These are phyloP conservation scores for Stenolophus ochropezus DNA, from an alignment of 2,888 invertebrate species.

Conservation along the genomic window DNA sequence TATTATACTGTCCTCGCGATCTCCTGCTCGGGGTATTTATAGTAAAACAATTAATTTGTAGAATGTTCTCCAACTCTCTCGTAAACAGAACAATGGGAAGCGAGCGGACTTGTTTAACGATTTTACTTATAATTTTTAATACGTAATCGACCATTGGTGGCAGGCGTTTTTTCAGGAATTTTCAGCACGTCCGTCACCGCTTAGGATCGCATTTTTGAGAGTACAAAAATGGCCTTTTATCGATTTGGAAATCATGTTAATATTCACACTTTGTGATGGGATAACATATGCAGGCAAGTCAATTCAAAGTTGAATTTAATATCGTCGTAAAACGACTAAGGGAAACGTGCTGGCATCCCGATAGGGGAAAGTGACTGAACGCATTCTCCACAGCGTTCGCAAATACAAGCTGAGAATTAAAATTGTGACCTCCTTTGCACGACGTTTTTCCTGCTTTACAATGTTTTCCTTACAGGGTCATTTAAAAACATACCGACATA, in stretches of 20 bases:
- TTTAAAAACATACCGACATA: too few relatives aligned
- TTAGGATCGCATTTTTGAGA: neutral
- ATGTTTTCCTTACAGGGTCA: too few relatives aligned
- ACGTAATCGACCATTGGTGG: too few relatives aligned
- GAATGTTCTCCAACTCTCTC: too few relatives aligned
- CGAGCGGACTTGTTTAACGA: too few relatives aligned
- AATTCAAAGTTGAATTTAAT: slow-evolving; percentile 45
- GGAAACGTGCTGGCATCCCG: slow-evolving; percentile 3
- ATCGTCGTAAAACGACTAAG: slow-evolving; percentile 37
- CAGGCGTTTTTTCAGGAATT: neutral
- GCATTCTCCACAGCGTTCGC: neutral
- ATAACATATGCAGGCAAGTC: slow-evolving; percentile 45
- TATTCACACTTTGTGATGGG: slow-evolving; percentile 38
- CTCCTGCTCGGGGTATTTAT: too few relatives aligned
- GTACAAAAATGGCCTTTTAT: neutral
- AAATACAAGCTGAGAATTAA: slow-evolving; percentile 15
- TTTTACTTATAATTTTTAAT: neutral
- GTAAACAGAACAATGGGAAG: too few relatives aligned
- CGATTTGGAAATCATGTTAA: slow-evolving; percentile 20
- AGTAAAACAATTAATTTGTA: too few relatives aligned
- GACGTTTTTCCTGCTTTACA: too few relatives aligned
- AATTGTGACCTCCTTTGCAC: too few relatives aligned
- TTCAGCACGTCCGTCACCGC: neutral
- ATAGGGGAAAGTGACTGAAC: neutral
- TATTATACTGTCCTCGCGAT: too few relatives aligned